Percentiles rank a stretch among this genome's conserved stretches.
Conservation (phyloP, 1,140 invertebrate species). For the Cherax quadricarinatus region DNA sequence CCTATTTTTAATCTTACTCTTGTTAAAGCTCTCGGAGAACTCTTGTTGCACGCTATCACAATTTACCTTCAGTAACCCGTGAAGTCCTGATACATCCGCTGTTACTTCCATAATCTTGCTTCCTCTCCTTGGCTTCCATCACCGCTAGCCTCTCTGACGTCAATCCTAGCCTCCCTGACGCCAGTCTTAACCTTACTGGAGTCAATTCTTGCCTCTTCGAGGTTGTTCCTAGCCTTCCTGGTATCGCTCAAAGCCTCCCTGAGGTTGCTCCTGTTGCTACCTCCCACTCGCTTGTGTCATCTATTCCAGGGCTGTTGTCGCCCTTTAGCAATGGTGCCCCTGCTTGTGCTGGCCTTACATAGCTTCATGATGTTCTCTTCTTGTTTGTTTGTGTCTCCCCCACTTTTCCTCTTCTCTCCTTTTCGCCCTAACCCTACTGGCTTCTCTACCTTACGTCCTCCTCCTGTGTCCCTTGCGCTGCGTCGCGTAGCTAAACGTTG, state of each 20-base stretch:
- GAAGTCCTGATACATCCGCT: background rate
- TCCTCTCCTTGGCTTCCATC: background rate
- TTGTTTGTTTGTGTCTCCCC: background rate
- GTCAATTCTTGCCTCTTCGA: too few relatives aligned
- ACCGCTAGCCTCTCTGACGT: background rate
- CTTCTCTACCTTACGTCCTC: background rate
- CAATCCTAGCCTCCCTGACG: too few relatives aligned
- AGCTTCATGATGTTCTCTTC: background rate
- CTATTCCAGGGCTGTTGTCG: background rate
- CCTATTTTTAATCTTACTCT: background rate
- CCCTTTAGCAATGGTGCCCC: background rate
- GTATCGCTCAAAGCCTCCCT: background rate
- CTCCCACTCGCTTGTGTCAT: background rate
- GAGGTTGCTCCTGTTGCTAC: background rate
- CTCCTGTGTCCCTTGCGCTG: background rate
- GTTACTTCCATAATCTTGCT: too few relatives aligned
- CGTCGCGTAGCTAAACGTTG: background rate
- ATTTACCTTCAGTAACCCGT: background rate
- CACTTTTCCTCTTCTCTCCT: background rate
- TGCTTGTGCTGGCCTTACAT: background rate
- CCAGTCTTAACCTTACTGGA: too few relatives aligned
- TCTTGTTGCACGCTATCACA: background rate
- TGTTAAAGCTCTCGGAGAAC: background rate
- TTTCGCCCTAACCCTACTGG: background rate
- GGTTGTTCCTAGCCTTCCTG: too few relatives aligned